These are phyloP conservation scores for Platichthys flesus DNA, from an alignment of 2,113 vertebrate species.

Conservation along the genomic window DNA sequence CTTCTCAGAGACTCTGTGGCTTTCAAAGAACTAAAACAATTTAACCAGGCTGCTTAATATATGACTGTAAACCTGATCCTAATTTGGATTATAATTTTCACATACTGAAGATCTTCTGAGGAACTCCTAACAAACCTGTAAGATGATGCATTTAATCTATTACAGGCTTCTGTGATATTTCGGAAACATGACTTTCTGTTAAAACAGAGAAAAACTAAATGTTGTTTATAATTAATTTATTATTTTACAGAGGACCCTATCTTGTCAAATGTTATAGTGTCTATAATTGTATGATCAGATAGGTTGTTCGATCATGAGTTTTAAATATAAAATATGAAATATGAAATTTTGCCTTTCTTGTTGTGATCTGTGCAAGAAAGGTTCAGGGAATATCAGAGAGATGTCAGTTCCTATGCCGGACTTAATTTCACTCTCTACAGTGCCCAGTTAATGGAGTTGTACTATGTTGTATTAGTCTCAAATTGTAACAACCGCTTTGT, in stretches of 20 bases:
- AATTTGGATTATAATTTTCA: constrained; percentile 7
- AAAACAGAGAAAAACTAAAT: constrained; percentile 6
- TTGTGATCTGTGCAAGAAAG: too few relatives aligned
- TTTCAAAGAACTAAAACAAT: neutral
- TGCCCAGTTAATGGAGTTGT: neutral
- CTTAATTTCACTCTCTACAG: too few relatives aligned
- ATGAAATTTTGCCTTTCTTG: too few relatives aligned
- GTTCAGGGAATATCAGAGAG: too few relatives aligned
- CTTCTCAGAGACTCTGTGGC: neutral
- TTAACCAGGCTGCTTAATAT: neutral
- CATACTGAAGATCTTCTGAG: neutral
- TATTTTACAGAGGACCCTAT: neutral
- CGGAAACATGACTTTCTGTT: constrained; percentile 9
- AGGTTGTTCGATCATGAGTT: too few relatives aligned
- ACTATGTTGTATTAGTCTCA: neutral
- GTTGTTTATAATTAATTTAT: constrained; percentile 10
- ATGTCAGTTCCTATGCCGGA: too few relatives aligned
- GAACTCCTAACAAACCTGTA: neutral
- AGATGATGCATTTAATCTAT: neutral
- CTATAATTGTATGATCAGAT: too few relatives aligned
- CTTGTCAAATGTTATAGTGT: too few relatives aligned
- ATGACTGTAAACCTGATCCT: neutral
- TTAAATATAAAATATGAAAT: too few relatives aligned
- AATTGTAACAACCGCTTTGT: neutral
- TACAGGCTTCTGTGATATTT: constrained; percentile 31